Conservation (phyloP, 2,113 vertebrate genomes). For the Limnothrissa miodon region DNA sequence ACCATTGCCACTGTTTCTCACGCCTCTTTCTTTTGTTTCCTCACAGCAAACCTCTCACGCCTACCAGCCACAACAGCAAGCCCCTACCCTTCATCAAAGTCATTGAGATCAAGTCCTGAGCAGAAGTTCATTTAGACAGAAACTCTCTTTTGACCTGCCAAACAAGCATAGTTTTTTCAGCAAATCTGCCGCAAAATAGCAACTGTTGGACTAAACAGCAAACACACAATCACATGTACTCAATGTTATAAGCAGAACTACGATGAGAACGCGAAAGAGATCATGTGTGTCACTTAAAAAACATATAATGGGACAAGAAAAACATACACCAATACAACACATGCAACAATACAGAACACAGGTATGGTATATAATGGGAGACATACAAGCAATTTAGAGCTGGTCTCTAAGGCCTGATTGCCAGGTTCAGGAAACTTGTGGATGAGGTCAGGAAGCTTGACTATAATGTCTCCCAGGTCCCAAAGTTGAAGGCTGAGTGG, state of each 20-base stretch:
- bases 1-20: background rate
- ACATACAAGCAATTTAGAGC: background rate
- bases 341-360: background rate
- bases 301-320: background rate
- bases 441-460: background rate
- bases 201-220: background rate
- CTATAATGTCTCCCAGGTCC: background rate
- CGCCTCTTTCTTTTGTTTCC: background rate
- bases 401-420: background rate
- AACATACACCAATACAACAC: background rate
- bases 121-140: background rate
- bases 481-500: background rate
- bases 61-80: slow-evolving; percentile 66
- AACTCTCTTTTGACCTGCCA: background rate
- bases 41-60: slow-evolving; percentile 71
- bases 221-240: background rate
- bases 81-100: slow-evolving; percentile 84
- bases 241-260: background rate
- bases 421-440: background rate
- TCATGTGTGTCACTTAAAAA: background rate
- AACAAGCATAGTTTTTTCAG: background rate
- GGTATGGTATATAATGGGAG: background rate
- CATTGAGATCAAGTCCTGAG: slow-evolving; percentile 78
- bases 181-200: background rate
- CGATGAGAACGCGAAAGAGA: background rate